Conservation (phyloP, 2,888 invertebrate species). For the Nasonia oneida region DNA sequence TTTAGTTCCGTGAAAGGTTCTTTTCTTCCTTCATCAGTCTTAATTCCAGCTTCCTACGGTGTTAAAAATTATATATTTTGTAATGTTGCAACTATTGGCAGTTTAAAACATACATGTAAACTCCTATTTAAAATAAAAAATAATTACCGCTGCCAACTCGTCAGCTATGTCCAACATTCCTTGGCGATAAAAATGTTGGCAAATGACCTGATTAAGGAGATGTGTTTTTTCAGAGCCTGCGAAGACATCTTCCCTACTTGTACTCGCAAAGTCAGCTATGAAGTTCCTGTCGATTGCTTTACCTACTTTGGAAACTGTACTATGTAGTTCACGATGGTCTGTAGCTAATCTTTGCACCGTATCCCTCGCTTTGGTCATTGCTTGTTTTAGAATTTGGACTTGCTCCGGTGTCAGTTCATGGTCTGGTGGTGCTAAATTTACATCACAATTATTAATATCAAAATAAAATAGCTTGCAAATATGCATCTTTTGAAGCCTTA, state of each 20-base stretch:
- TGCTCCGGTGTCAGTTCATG: conserved; percentile 87
- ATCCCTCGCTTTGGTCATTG: conserved; percentile 89
- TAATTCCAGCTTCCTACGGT: conserved; percentile 85
- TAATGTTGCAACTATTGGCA: background rate
- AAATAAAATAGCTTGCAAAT: background rate
- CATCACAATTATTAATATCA: conserved; percentile 63
- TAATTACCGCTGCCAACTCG: conserved; percentile 83
- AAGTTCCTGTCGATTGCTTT: conserved; percentile 98
- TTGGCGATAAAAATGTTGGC: conserved; percentile 96
- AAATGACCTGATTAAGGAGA: conserved; percentile 92
- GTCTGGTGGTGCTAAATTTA: conserved; percentile 84
- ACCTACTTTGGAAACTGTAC: conserved; percentile 94
- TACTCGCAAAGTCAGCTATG: conserved; percentile 93
- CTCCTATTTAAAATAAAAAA: conserved; percentile 11
- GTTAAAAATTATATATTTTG: conserved; percentile 27
- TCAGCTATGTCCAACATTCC: conserved; percentile 97
- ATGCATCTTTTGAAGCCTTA: background rate
- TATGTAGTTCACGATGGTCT: conserved; percentile 91
- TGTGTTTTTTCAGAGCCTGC: conserved; percentile 85
- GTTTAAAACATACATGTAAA: conserved; percentile 31
- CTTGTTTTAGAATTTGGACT: conserved; percentile 86
- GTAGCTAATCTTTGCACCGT: conserved; percentile 90
- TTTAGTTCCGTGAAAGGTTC: conserved; percentile 92
- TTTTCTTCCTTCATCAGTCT: conserved; percentile 83
- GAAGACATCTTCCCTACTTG: conserved; percentile 92